These are phyloP conservation scores for Tanypteryx hageni DNA, from an alignment of 2,888 invertebrate species.

Conservation along the genomic window DNA sequence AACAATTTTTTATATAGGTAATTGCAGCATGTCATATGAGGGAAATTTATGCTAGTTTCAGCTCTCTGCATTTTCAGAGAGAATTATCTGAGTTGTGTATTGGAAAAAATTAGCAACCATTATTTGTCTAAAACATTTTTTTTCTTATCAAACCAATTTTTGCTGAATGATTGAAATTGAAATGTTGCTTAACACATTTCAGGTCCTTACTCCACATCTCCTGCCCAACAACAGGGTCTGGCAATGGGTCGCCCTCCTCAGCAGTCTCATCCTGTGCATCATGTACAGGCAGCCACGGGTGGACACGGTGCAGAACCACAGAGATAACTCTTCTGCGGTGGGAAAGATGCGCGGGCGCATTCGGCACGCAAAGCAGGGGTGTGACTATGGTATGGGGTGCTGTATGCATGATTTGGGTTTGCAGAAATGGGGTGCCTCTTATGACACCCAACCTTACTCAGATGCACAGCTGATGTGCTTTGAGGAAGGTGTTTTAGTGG, in stretches of 20 bases:
- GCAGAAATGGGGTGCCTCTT: background rate
- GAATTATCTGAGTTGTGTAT: too few species aligned
- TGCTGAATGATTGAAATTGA: background rate
- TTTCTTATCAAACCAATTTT: background rate
- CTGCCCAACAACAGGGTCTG: conserved; percentile 48
- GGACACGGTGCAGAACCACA: conserved; percentile 47
- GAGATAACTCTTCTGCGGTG: conserved; percentile 43
- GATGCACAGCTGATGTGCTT: background rate
- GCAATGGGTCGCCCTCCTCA: conserved; percentile 47
- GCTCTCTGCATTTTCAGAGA: too few species aligned
- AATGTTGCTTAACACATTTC: background rate
- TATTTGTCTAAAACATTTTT: too few species aligned
- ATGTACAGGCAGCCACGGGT: conserved; percentile 46
- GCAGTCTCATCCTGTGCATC: conserved; percentile 41
- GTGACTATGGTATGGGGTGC: conserved; percentile 25
- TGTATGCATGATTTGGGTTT: background rate
- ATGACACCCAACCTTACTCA: conserved; percentile 11
- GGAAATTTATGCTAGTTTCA: too few species aligned
- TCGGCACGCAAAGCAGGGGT: background rate
- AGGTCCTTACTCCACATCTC: conserved; percentile 51
- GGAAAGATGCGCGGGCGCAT: conserved; percentile 40
- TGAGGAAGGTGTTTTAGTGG: background rate
- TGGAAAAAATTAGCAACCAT: too few species aligned
- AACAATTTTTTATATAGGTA: too few species aligned
- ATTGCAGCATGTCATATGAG: too few species aligned